phyloP scores from a whole-genome alignment of 2,113 vertebrate genomes.

The Struthidea cinerea region DNA sequence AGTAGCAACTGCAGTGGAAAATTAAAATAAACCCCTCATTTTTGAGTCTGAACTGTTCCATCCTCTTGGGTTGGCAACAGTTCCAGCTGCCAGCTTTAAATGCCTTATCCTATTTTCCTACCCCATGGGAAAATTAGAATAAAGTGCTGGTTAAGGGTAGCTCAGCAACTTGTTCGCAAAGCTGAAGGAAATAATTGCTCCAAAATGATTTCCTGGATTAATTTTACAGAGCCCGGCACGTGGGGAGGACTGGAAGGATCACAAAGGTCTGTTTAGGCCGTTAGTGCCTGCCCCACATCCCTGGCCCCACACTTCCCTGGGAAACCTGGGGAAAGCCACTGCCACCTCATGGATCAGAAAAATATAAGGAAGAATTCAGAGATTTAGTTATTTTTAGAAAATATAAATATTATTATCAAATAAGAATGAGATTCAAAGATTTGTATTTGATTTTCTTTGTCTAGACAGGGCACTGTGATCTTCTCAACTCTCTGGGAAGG shows the following conservation, averaged over 20 bases:
- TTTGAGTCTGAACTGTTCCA: not conserved
- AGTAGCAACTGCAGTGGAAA: not conserved
- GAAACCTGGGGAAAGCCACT: not conserved
- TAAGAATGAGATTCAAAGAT: not conserved
- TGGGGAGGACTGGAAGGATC: not conserved
- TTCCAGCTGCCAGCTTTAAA: not conserved
- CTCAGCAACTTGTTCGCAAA: not conserved
- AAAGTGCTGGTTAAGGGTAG: not conserved
- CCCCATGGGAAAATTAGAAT: not conserved
- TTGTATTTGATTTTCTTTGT: not conserved
- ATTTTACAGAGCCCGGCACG: not conserved
- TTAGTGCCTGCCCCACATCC: not conserved
- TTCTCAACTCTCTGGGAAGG: not conserved
- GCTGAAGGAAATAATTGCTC: conserved; percentile 17
- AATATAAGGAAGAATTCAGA: not conserved
- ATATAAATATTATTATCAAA: not conserved
- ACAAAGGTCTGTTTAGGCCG: not conserved
- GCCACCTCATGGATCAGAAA: not conserved
- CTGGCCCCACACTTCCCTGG: not conserved
- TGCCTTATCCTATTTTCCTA: not conserved
- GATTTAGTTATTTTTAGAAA: not conserved
- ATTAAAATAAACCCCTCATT: not conserved
- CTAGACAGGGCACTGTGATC: not conserved
- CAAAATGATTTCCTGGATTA: conserved; percentile 38
- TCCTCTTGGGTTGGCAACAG: not conserved